Conservation (phyloP, 2,797 vertebrate species). For the Sebastes vulpes region DNA sequence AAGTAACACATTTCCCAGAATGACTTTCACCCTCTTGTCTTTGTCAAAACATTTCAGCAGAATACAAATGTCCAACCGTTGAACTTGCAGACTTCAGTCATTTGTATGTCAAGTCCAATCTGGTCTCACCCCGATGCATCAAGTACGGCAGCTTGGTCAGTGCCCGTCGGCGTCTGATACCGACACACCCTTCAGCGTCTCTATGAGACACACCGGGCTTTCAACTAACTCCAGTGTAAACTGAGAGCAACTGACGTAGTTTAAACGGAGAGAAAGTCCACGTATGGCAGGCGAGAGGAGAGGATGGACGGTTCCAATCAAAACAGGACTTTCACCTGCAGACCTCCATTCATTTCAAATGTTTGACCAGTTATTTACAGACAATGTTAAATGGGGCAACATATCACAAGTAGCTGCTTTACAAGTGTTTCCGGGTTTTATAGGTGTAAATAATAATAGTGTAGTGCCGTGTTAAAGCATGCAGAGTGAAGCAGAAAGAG, state of each 20-base stretch:
- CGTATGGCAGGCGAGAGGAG: fast-evolving
- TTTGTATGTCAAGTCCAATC: neutral
- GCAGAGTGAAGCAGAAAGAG: neutral
- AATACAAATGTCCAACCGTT: neutral
- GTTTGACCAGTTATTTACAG: neutral
- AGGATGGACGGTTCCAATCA: too few relatives aligned
- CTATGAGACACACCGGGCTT: too few relatives aligned
- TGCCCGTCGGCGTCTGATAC: too few relatives aligned
- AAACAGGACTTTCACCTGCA: too few relatives aligned
- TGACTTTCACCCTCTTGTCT: neutral
- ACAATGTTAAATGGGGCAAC: neutral
- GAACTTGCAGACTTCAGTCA: neutral
- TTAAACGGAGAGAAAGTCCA: too few relatives aligned
- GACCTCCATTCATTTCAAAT: fast-evolving
- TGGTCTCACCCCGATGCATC: too few relatives aligned
- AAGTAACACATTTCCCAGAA: neutral
- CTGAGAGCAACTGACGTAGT: too few relatives aligned
- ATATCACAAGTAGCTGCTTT: conserved; percentile 10
- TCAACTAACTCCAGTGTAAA: too few relatives aligned
- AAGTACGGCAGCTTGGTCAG: fast-evolving
- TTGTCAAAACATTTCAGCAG: neutral
- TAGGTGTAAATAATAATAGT: conserved; percentile 1
- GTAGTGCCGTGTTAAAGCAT: conserved; percentile 3
- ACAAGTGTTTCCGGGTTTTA: conserved; percentile 18
- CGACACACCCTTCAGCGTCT: too few relatives aligned